Conservation (phyloP, 92 coral and sea anemone species). For the Nematostella vectensis region DNA sequence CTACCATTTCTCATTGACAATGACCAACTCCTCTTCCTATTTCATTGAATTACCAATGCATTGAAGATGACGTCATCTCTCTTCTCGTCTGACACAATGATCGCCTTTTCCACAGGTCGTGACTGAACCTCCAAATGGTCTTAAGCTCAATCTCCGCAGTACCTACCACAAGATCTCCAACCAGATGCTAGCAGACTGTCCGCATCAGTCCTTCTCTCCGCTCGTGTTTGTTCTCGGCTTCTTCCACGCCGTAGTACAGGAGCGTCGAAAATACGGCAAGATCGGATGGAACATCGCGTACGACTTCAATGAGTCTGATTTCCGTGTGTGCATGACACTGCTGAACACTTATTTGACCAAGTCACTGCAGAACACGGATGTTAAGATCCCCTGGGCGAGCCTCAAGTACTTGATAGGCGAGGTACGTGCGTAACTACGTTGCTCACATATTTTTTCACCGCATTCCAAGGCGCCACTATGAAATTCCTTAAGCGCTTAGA, state of each 20-base stretch:
- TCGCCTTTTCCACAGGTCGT: constrained; percentile 94
- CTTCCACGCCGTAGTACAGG: constrained; percentile 98
- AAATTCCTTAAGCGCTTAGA: no score
- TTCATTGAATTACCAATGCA: no score
- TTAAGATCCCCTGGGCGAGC: constrained; percentile 94
- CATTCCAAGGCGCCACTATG: no score
- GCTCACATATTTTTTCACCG: no score
- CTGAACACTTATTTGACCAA: constrained; percentile 87
- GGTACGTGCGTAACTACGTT: constrained; percentile 33
- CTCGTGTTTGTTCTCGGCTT: constrained; percentile 88
- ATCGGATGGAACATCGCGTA: constrained; percentile 99
- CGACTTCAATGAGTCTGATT: constrained; percentile 96
- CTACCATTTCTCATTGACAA: no score
- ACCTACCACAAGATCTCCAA: constrained; percentile 98
- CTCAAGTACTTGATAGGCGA: constrained; percentile 94
- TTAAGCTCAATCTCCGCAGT: constrained; percentile 95
- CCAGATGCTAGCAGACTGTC: constrained; percentile 84
- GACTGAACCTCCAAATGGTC: constrained; percentile 98
- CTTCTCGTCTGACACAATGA: no score
- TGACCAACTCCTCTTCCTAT: no score
- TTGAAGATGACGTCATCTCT: no score
- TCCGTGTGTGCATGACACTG: constrained; percentile 93
- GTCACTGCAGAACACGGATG: constrained; percentile 72
- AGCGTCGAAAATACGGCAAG: constrained; percentile 93
- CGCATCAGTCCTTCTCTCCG: constrained; percentile 87